A percentile compares a stretch with the other conserved stretches of the same genome.
These are phyloP conservation scores for Myiozetetes cayanensis DNA, from an alignment of 2,113 vertebrate species.

Conservation along the genomic window DNA sequence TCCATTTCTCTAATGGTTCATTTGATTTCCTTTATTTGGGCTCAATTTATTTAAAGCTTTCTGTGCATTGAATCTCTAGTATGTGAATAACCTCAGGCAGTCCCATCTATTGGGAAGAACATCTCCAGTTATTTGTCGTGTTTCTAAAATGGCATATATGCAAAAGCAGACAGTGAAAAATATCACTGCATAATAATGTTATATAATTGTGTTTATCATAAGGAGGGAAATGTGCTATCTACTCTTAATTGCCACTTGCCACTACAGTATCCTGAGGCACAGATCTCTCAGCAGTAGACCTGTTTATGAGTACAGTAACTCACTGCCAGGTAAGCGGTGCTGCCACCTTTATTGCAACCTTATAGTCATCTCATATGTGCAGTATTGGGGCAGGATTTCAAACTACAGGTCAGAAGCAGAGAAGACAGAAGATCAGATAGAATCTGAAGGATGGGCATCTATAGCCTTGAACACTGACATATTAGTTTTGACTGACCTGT, in stretches of 20 bases:
- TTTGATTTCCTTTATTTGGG: background rate
- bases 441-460: background rate
- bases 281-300: background rate
- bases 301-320: background rate
- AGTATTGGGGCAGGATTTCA: background rate
- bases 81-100: conserved; percentile 2
- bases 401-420: background rate
- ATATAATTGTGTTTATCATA: background rate
- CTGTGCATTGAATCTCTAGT: background rate
- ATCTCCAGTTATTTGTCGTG: background rate
- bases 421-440: background rate
- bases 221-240: background rate
- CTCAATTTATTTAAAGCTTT: conserved; percentile 19
- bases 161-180: background rate
- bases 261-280: background rate
- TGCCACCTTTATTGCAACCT: background rate
- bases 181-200: background rate
- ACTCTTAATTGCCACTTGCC: background rate
- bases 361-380: background rate
- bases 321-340: background rate
- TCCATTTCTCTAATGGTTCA: background rate
- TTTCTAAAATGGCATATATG: background rate
- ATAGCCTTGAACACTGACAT: background rate
- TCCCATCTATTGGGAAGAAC: background rate
- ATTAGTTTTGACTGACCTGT: background rate